Evolutionary conservation across 2,888 invertebrate species (phyloP).

Genomic region (Myopa tessellatipennis): DNA sequence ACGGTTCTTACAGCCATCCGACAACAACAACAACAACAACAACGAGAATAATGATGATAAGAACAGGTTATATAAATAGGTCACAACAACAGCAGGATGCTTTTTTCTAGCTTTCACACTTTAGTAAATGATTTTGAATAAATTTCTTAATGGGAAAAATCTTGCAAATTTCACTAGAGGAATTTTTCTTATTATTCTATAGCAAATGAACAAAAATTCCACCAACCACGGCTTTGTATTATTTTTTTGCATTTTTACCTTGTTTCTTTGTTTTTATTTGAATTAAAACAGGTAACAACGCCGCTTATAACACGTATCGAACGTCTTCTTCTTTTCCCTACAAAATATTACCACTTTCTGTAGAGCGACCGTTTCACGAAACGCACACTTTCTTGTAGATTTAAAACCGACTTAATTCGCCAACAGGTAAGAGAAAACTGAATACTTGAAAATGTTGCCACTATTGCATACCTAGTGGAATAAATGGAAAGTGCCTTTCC

Average conservation of each 20-base stretch:
- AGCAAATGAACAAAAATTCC: neutral
- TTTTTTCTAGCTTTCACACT: neutral
- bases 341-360: slow-evolving; percentile 9
- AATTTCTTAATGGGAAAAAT: neutral
- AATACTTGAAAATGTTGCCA: neutral
- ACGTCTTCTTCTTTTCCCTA: slow-evolving; percentile 19
- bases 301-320: slow-evolving; percentile 18
- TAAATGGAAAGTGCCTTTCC: no score
- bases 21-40: no score
- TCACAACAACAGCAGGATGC: slow-evolving; percentile 43
- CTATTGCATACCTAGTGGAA: no score
- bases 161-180: slow-evolving; percentile 9
- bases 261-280: slow-evolving; percentile 35
- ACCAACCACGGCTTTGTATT: slow-evolving; percentile 13
- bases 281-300: slow-evolving; percentile 32
- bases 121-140: slow-evolving; percentile 3
- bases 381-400: slow-evolving; percentile 13
- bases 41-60: neutral
- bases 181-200: slow-evolving; percentile 11
- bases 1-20: slow-evolving; percentile 48
- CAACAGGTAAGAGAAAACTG: slow-evolving; percentile 38
- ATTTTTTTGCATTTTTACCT: slow-evolving; percentile 43
- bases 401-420: slow-evolving; percentile 29
- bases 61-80: slow-evolving; percentile 66
- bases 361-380: no score